Conservation (phyloP, 2,113 vertebrate genomes). For the Beaufortia kweichowensis region DNA sequence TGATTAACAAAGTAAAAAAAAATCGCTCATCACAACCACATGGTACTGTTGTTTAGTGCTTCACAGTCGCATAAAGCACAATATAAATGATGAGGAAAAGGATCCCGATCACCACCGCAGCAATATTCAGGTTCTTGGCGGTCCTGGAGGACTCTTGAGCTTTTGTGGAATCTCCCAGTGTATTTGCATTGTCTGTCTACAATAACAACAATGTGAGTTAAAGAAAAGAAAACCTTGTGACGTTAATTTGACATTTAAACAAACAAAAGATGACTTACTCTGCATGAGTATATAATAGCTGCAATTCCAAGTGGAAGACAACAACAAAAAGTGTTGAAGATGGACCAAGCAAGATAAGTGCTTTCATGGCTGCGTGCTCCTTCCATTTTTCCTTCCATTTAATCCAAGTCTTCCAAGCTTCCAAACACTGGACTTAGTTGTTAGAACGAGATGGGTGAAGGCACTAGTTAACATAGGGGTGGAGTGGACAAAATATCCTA, state of each 20-base stretch:
- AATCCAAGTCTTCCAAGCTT: background rate
- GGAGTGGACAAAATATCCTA: background rate
- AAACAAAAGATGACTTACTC: conserved; percentile 18
- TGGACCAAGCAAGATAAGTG: conserved; percentile 47
- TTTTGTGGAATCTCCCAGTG: conserved; percentile 26
- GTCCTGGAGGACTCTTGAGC: conserved; percentile 44
- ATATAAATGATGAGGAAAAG: conserved; percentile 4
- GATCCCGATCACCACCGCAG: conserved; percentile 41
- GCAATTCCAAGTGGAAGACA: conserved; percentile 37
- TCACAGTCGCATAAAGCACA: background rate
- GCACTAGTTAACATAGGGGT: background rate
- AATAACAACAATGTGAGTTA: background rate
- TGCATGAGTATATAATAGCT: conserved; percentile 36
- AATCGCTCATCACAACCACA: background rate
- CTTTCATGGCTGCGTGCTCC: background rate
- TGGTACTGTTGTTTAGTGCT: background rate
- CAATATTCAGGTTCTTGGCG: conserved; percentile 54
- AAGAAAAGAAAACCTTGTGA: background rate
- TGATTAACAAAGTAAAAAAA: background rate
- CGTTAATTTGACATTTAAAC: background rate
- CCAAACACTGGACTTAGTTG: background rate
- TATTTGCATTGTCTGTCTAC: conserved; percentile 47
- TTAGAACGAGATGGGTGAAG: background rate
- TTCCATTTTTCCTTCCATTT: background rate
- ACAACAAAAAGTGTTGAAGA: conserved; percentile 44